A percentile compares a stretch with the other conserved stretches of the same genome.
Evolutionary conservation across 1,140 invertebrate genomes (phyloP).

Genomic region (Pseudomyrmex gracilis): DNA sequence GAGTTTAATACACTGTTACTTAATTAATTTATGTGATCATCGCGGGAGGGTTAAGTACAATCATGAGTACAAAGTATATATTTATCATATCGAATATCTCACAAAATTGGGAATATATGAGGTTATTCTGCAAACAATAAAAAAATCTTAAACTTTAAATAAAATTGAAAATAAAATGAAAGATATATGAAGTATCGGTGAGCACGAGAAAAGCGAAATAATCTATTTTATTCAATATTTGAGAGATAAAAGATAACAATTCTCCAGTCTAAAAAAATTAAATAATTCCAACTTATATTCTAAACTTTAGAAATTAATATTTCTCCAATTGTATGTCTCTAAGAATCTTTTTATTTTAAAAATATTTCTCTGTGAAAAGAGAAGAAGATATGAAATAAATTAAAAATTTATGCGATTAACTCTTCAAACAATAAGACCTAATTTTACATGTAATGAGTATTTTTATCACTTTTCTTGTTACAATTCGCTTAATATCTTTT

Average conservation of each 20-base stretch:
- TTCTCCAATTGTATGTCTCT: too few relatives aligned
- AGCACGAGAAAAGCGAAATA: slow-evolving; percentile 1
- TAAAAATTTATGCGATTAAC: neutral
- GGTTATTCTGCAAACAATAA: neutral
- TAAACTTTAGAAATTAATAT: neutral
- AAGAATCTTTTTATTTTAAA: too few relatives aligned
- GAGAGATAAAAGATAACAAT: too few relatives aligned
- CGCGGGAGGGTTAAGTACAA: slow-evolving; percentile 65
- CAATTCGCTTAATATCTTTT: slow-evolving; percentile 22
- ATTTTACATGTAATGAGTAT: slow-evolving; percentile 18
- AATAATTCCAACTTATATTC: neutral
- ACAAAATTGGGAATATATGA: slow-evolving; percentile 23
- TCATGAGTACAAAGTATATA: slow-evolving; percentile 66
- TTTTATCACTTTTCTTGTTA: neutral
- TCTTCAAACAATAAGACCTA: neutral
- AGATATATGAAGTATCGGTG: neutral
- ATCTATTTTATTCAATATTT: too few relatives aligned
- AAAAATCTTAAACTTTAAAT: neutral
- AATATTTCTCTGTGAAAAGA: slow-evolving; percentile 11
- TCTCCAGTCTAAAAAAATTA: neutral
- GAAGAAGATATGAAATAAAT: neutral
- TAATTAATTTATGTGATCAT: slow-evolving; percentile 41
- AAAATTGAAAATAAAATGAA: neutral
- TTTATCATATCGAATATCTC: slow-evolving; percentile 57
- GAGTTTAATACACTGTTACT: slow-evolving; percentile 48